These are phyloP conservation scores for Neocrepidodera transversa DNA, from an alignment of 2,888 invertebrate species.

Conservation along the genomic window DNA sequence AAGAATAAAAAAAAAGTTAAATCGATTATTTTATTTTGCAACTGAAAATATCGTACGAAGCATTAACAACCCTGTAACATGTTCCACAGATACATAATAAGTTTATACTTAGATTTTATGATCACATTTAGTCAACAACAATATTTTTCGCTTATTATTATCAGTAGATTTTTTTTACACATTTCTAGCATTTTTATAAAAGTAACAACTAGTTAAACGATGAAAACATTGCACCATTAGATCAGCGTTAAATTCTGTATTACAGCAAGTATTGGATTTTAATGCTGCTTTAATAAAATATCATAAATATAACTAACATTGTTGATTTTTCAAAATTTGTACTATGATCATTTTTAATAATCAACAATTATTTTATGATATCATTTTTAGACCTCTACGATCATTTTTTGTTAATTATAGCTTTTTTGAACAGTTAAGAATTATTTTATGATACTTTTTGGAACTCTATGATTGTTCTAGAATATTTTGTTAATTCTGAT, in stretches of 20 bases:
- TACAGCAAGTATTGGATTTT: neutral
- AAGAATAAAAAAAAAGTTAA: neutral
- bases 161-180: slow-evolving; percentile 8
- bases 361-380: no score
- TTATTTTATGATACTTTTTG: no score
- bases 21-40: neutral
- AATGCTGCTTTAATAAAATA: no score
- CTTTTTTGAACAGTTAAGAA: no score
- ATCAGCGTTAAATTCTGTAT: neutral
- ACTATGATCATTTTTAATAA: no score
- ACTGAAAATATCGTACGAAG: slow-evolving; percentile 19
- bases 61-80: slow-evolving; percentile 28
- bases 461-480: no score
- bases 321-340: no score
- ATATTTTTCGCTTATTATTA: slow-evolving; percentile 14
- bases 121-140: slow-evolving; percentile 28
- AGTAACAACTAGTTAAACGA: neutral
- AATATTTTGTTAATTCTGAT: no score
- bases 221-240: neutral
- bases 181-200: neutral
- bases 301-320: no score
- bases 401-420: no score
- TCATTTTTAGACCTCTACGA: no score
- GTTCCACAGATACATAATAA: slow-evolving; percentile 25
- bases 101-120: slow-evolving; percentile 20